Evolutionary conservation across 2,113 vertebrate species (phyloP).

Genomic region (Hippopotamus amphibius): DNA sequence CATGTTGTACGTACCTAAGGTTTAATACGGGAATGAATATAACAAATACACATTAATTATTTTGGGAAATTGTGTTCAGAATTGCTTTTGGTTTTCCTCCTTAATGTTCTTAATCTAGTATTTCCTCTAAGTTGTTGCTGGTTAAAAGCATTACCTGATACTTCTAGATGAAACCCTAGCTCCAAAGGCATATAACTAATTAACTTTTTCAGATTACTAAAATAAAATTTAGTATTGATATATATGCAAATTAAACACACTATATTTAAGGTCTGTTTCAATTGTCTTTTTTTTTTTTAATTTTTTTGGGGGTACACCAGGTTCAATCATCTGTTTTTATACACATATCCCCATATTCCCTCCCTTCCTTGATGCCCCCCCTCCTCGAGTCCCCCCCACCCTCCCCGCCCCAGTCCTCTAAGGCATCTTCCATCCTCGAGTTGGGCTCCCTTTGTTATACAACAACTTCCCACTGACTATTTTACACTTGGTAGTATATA

Average conservation of each 20-base stretch:
- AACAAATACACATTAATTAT: neutral
- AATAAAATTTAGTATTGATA: conserved; percentile 8
- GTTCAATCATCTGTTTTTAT: too few species aligned
- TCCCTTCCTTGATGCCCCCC: too few species aligned
- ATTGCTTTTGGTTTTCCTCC: neutral
- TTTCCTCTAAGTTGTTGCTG: neutral
- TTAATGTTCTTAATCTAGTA: neutral
- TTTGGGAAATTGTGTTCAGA: neutral
- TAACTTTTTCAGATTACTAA: conserved; percentile 9
- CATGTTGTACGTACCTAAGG: neutral
- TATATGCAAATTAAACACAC: neutral
- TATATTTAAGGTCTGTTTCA: neutral
- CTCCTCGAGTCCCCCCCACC: too few species aligned
- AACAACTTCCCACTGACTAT: too few species aligned
- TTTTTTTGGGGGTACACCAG: too few species aligned
- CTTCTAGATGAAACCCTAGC: neutral
- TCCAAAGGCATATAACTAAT: neutral
- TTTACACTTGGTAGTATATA: too few species aligned
- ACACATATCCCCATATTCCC: too few species aligned
- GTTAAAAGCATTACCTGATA: neutral
- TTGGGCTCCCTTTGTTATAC: too few species aligned
- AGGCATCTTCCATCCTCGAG: too few species aligned
- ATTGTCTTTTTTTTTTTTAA: neutral
- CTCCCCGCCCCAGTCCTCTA: too few species aligned
- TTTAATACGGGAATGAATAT: neutral